phyloP scores from a whole-genome alignment of 2,888 invertebrate species.

The Pollenia angustigena region DNA sequence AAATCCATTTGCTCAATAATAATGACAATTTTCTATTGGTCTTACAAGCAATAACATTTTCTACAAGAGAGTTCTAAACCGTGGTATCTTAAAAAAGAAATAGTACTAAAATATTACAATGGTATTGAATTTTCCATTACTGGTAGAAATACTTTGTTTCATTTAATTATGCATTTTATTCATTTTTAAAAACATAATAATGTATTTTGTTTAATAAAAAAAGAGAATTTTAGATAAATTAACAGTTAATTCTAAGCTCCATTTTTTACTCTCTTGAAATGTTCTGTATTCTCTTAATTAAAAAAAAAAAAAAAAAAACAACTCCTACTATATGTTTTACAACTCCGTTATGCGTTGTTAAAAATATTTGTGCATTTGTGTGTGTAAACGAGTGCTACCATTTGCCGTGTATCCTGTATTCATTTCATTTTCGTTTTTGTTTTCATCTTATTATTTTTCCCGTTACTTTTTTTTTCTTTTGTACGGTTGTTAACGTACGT shows the following conservation, averaged over 20 bases:
- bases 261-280: constrained; percentile 29
- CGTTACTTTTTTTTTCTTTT: neutral
- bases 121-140: too few relatives aligned
- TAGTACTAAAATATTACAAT: too few relatives aligned
- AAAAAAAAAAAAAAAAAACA: too few relatives aligned
- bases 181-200: too few relatives aligned
- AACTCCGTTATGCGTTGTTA: constrained; percentile 38
- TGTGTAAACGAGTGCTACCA: neutral
- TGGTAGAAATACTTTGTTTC: neutral
- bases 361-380: neutral
- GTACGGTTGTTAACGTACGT: constrained; percentile 34
- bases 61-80: too few relatives aligned
- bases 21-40: too few relatives aligned
- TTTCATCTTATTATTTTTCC: constrained; percentile 33
- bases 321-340: constrained; percentile 37
- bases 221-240: constrained; percentile 40
- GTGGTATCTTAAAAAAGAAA: too few relatives aligned
- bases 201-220: neutral
- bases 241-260: constrained; percentile 9
- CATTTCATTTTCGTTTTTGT: constrained; percentile 44
- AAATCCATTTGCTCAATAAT: too few relatives aligned
- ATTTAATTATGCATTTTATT: neutral
- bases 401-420: constrained; percentile 38
- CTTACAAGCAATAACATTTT: too few relatives aligned
- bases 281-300: neutral